Percentiles rank a stretch among this genome's conserved stretches.
These are phyloP conservation scores for Hycleus cichorii DNA, from an alignment of 1,140 invertebrate genomes.

Conservation along the genomic window DNA sequence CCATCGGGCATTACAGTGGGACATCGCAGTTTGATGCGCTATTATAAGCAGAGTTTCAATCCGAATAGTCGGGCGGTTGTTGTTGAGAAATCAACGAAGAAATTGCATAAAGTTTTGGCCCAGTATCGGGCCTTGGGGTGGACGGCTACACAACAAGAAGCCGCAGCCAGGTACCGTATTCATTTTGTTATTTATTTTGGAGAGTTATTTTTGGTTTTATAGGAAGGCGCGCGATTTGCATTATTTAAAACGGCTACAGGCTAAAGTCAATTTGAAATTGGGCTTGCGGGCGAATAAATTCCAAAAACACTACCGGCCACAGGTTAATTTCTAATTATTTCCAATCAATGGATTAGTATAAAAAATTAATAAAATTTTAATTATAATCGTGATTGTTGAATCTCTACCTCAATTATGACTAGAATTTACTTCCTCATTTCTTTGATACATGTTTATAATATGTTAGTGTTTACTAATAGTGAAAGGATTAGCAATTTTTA, in stretches of 20 bases:
- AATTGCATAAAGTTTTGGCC: constrained; percentile 62
- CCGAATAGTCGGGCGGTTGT: constrained; percentile 48
- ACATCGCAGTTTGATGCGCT: constrained; percentile 79
- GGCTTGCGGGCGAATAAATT: constrained; percentile 80
- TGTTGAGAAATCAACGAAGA: constrained; percentile 49
- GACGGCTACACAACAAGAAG: constrained; percentile 62
- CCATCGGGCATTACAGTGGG: constrained; percentile 85
- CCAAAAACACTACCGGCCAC: constrained; percentile 72
- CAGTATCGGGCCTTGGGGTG: constrained; percentile 83
- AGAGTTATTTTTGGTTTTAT: constrained; percentile 29
- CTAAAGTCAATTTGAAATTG: constrained; percentile 67
- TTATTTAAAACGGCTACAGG: constrained; percentile 74
- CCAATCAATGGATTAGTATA: neutral
- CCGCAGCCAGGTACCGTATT: constrained; percentile 47
- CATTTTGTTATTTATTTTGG: constrained; percentile 5
- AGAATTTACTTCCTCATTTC: too few relatives aligned
- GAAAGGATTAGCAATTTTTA: neutral
- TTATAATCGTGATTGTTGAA: too few relatives aligned
- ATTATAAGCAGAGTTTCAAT: constrained; percentile 71
- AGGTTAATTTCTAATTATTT: constrained; percentile 60
- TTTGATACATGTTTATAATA: neutral
- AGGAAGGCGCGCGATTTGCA: constrained; percentile 79
- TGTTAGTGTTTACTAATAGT: neutral
- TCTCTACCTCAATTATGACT: too few relatives aligned
- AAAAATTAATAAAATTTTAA: too few relatives aligned